phyloP scores from a whole-genome alignment of 2,888 invertebrate genomes.

The Apamea crenata region DNA sequence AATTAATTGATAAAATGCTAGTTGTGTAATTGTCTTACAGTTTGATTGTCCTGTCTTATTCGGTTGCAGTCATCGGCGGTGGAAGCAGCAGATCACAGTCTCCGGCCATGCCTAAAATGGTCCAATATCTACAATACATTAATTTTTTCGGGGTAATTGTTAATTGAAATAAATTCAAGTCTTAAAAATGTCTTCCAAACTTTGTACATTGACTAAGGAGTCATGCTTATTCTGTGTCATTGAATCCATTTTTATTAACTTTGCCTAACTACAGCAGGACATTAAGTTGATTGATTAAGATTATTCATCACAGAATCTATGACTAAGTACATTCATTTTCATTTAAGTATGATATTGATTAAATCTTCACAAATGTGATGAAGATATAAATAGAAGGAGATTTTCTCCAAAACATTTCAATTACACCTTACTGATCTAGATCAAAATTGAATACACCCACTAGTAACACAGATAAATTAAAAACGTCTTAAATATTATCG shows the following conservation, averaged over 20 bases:
- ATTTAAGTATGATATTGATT: constrained; percentile 34
- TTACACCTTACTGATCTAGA: constrained; percentile 41
- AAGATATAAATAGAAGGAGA: constrained; percentile 5
- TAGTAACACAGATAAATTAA: constrained; percentile 52
- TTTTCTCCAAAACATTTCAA: constrained; percentile 19
- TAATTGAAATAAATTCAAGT: constrained; percentile 19
- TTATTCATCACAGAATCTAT: constrained; percentile 45
- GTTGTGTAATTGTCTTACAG: constrained; percentile 49
- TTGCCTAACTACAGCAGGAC: constrained; percentile 12
- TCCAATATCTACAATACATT: constrained; percentile 68
- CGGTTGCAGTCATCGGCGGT: constrained; percentile 53
- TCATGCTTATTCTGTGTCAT: constrained; percentile 51
- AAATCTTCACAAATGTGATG: constrained; percentile 15
- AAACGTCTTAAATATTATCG: constrained; percentile 46
- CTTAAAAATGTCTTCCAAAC: constrained; percentile 21
- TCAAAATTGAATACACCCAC: constrained; percentile 40
- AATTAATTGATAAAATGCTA: constrained; percentile 57
- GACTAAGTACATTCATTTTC: constrained; percentile 51
- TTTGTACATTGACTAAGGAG: constrained; percentile 35
- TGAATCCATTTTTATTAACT: constrained; percentile 59
- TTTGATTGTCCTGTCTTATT: constrained; percentile 57
- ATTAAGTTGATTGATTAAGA: constrained; percentile 16
- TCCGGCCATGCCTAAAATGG: constrained; percentile 70
- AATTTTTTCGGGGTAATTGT: constrained; percentile 49
- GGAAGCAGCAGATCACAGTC: constrained; percentile 65